Evolutionary conservation across 2,113 vertebrate genomes (phyloP), one percentile per base, ranked within the genome.

Genomic region (Mormyrus iriodes): DNA sequence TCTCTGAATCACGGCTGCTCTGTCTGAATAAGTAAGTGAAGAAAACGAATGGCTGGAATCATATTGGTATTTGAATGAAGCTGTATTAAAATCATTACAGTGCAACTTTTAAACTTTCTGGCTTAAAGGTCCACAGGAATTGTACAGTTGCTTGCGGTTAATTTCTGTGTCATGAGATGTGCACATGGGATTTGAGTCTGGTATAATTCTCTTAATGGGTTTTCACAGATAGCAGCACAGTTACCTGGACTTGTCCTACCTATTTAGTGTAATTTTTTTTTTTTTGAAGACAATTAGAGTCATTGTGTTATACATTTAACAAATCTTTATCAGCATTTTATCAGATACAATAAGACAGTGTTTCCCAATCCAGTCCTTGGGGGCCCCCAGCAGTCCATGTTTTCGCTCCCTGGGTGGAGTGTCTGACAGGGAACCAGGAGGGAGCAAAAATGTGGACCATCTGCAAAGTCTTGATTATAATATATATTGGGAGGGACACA

Each of bases 311-410:
- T 39, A 21, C 85, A 89, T 69, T 82, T 48, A 15, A 24, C 4
- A 61, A 91, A 90, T 88, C 79, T 8, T 58, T n/a, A n/a, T n/a
- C n/a, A n/a, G n/a, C n/a, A n/a, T n/a, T 76, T 73, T 85, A 44
- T 90, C 55, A 87, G 86, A 90, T 88, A 88, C 89, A 88, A 91
- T 48, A 48, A 48, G 4, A 0, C 46, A 2, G 4, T 48, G 46
- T 48, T 48, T 48, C 46, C 46, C 46, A 48, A 48, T 48, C 46
- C 46, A 48, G 5, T 48, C 0, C 46, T 48, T 48, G 46, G 46
- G 46, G 46, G 8, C 46, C 4, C 46, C 0, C 46, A 48, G n/a
- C n/a, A n/a, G n/a, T n/a, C n/a, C n/a, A n/a, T n/a, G n/a, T n/a
- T n/a, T n/a, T n/a, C n/a, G n/a, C n/a, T n/a, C n/a, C n/a, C n/a